Evolutionary conservation across 1,140 invertebrate genomes (phyloP), one percentile per base, ranked within the genome.

Genomic region (Cydia amplana): DNA sequence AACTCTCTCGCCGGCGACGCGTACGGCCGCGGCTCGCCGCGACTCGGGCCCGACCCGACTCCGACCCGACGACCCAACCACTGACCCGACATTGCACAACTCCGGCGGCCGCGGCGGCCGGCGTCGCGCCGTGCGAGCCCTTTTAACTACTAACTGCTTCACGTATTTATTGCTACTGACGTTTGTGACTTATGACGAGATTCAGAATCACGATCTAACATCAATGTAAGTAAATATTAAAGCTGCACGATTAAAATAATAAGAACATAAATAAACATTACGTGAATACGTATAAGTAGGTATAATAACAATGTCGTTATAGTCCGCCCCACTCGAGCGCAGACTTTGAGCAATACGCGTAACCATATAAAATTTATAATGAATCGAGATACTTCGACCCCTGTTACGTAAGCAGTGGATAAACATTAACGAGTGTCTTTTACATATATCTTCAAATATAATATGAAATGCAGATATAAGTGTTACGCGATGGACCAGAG

Each of bases 121-220:
- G 77, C 81, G 83, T 77, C 87, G 79, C 82, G 79, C 76, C 82
- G 82, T 78, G 67, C 82, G 79, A 79, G 74, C 78, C 79, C 80
- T 78, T 84, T 84, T 83, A 82, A 84, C 83, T 83, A 85, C 81
- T 84, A 83, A 84, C 86, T 87, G 88, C 82, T 87, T 84, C 85
- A 89, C 84, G 85, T 86, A 91, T 64, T 86, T 91, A 91, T 91
- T 89, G 86, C 91, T 92, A 91, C 89, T 89, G 87, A 92, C 89
- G 82, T 91, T 91, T 92, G 91, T 91, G 91, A 92, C 91, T 92
- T 92, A 92, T 92, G 91, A 91, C 91, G 91, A 92, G 91, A 92
- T 92, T 92, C 91, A 87, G 87, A 91, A 92, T 91, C 89, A 92
- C 89, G 90, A 90, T 87, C 91, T 91, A 91, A 91, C 83, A 91